Percentiles rank a stretch among this genome's conserved stretches.
These are phyloP conservation scores for Sialis lutaria DNA, from an alignment of 2,888 invertebrate genomes.

Conservation along the genomic window DNA sequence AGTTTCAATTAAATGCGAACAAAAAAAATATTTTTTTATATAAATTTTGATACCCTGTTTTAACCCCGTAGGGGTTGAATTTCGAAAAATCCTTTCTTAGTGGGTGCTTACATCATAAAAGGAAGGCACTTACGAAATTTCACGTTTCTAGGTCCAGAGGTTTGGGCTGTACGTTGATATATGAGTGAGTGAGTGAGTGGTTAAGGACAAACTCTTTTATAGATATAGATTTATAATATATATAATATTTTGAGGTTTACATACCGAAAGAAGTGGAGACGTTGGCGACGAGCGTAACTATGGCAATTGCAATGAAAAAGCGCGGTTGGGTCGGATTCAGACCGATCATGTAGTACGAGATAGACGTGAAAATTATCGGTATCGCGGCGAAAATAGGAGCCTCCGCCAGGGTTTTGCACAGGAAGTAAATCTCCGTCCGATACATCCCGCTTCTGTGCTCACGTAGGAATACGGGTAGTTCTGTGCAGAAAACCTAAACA, in stretches of 20 bases:
- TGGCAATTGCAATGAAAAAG: slow-evolving; percentile 56
- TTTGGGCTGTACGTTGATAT: too few species aligned
- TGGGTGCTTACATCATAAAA: too few species aligned
- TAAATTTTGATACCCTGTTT: too few species aligned
- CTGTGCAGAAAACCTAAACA: slow-evolving; percentile 69
- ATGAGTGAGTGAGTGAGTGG: too few species aligned
- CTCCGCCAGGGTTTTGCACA: slow-evolving; percentile 81
- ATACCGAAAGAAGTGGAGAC: slow-evolving; percentile 78
- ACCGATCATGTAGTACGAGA: slow-evolving; percentile 82
- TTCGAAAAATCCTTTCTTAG: too few species aligned
- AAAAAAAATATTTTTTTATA: too few species aligned
- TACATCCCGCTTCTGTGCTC: slow-evolving; percentile 86
- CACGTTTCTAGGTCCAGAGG: too few species aligned
- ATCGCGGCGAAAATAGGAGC: slow-evolving; percentile 70
- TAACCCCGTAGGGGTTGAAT: too few species aligned
- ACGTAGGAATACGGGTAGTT: slow-evolving; percentile 74
- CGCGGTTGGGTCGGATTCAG: slow-evolving; percentile 46
- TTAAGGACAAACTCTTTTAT: too few species aligned
- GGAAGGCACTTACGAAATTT: too few species aligned
- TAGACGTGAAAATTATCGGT: slow-evolving; percentile 63
- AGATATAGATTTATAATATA: too few species aligned
- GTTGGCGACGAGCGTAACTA: slow-evolving; percentile 72
- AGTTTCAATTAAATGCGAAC: too few species aligned
- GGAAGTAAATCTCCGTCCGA: slow-evolving; percentile 75
- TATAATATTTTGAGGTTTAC: slow-evolving; percentile 12